phyloP scores from a whole-genome alignment of 2,113 vertebrate genomes.

The Pelusios castaneus region DNA sequence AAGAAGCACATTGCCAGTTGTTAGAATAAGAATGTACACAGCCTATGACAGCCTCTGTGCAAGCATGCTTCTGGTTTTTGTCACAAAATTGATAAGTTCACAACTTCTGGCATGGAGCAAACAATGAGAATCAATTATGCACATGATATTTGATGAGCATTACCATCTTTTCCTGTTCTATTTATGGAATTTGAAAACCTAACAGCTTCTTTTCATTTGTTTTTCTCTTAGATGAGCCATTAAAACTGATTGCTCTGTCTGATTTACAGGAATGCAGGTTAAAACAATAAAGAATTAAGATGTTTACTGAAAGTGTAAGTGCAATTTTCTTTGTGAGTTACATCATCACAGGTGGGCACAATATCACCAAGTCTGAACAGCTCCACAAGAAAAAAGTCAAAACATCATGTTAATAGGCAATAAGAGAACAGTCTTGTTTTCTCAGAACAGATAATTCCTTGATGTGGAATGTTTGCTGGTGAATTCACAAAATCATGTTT shows the following conservation, averaged over 20 bases:
- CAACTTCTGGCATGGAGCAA: background rate
- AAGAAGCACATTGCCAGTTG: background rate
- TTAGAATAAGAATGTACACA: background rate
- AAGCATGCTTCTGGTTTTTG: background rate
- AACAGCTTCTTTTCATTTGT: slow-evolving; percentile 36
- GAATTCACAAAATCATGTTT: slow-evolving; percentile 42
- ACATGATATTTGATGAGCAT: background rate
- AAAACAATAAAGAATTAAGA: slow-evolving; percentile 61
- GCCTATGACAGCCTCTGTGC: background rate
- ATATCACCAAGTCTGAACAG: background rate
- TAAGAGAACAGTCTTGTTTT: slow-evolving; percentile 30
- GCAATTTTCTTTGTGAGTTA: slow-evolving; percentile 50
- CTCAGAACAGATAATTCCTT: slow-evolving; percentile 35
- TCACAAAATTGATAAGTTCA: slow-evolving; percentile 6
- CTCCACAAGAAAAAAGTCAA: slow-evolving; percentile 24
- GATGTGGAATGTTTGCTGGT: slow-evolving; percentile 30
- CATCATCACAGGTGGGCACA: slow-evolving; percentile 60
- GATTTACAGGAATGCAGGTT: slow-evolving; percentile 62
- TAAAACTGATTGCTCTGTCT: slow-evolving; percentile 58
- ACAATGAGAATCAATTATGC: background rate
- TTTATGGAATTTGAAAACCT: background rate
- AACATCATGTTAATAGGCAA: slow-evolving; percentile 40
- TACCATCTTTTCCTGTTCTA: background rate
- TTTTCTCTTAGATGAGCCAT: slow-evolving; percentile 49
- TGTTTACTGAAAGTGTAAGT: slow-evolving; percentile 60